phyloP scores from a whole-genome alignment of 2,113 vertebrate genomes.

The Paramormyrops kingsleyae region DNA sequence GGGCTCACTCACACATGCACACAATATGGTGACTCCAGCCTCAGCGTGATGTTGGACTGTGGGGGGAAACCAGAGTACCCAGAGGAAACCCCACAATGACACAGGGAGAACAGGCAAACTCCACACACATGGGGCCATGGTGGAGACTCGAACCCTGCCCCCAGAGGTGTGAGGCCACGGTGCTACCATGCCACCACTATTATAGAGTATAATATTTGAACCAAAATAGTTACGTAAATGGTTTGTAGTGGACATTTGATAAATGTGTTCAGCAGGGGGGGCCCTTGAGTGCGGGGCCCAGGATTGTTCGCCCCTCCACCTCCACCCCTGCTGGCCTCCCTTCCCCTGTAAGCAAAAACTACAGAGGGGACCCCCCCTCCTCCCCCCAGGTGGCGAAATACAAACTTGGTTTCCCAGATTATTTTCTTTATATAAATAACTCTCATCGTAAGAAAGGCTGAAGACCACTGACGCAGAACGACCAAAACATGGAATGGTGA shows the following conservation, averaged over 20 bases:
- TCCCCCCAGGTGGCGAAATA: neutral
- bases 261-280: neutral
- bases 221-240: neutral
- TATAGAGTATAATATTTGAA: neutral
- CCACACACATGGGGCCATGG: too few relatives aligned
- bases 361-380: too few relatives aligned
- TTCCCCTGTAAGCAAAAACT: neutral
- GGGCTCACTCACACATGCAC: neutral
- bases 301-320: neutral
- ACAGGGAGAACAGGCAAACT: too few relatives aligned
- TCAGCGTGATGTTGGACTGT: neutral
- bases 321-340: neutral
- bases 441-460: neutral
- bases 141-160: too few relatives aligned
- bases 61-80: neutral
- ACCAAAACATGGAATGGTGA: neutral
- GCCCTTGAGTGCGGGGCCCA: neutral
- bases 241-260: neutral
- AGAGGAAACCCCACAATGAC: too few relatives aligned
- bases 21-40: neutral
- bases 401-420: neutral
- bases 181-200: neutral
- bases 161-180: neutral
- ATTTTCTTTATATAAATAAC: neutral
- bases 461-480: neutral